These are phyloP conservation scores for Lasioglossum albipes DNA, from an alignment of 1,140 invertebrate genomes.

Conservation along the genomic window DNA sequence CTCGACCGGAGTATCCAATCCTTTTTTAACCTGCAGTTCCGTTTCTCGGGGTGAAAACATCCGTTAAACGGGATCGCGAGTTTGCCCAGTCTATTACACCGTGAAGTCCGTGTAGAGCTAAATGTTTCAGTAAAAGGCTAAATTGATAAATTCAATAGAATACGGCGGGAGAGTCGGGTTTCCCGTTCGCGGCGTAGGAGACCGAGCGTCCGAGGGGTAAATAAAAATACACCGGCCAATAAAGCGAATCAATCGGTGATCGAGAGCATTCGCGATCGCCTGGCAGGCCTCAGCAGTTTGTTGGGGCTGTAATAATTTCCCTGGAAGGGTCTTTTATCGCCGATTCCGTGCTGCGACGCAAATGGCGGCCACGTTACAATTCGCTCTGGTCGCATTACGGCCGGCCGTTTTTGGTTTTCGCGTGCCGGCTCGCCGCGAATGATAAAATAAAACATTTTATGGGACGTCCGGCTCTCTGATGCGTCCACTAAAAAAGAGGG, in stretches of 20 bases:
- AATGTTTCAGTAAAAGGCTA: no score
- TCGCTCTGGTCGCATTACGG: conserved; percentile 16
- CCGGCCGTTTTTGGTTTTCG: conserved; percentile 1
- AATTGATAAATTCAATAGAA: no score
- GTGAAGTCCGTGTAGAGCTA: no score
- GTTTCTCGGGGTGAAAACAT: no score
- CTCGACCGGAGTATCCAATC: no score
- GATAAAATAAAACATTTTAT: conserved; percentile 38
- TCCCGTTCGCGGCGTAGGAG: background rate
- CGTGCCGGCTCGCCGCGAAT: background rate
- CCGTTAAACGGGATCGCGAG: no score
- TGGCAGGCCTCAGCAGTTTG: background rate
- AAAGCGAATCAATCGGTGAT: conserved; percentile 21
- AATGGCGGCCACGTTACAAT: background rate
- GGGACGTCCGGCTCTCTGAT: conserved; percentile 11
- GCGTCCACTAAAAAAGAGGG: background rate
- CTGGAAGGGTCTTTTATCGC: background rate
- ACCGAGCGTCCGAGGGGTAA: background rate
- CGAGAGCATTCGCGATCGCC: background rate
- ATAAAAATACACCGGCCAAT: conserved; percentile 26
- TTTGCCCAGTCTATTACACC: no score
- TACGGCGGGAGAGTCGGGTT: background rate
- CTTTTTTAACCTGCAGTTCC: no score
- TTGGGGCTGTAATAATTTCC: conserved; percentile 4
- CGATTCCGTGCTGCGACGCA: background rate